Evolutionary conservation across 2,113 vertebrate genomes (phyloP), one percentile per base, ranked within the genome.

Genomic region (Oenanthe oenanthe): DNA sequence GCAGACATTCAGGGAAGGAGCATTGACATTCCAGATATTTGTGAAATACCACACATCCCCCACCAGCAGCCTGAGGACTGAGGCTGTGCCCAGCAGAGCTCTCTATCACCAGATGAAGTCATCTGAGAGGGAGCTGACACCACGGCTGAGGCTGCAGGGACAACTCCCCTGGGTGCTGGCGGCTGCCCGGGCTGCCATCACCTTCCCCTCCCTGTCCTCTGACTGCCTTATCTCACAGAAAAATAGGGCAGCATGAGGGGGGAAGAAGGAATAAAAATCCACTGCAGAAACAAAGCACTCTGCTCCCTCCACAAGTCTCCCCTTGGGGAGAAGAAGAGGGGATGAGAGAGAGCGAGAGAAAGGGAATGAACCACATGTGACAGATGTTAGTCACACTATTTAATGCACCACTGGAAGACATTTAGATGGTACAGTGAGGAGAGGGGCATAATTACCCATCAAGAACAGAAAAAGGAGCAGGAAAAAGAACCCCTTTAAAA

Each of bases 321-420:
- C 95, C 90, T 94, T 92, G 88, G 93, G 94, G 92, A 92, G 87
- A 51, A 81, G 75, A 89, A 94, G 82, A 96, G 85, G 71, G 92
- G 92, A 88, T 25, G 38, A 92, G 89, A 94, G 74, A 82, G 77
- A 73, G 70, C 4, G 61, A 92, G 91, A 95, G 77, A 82, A 91
- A 95, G 82, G 5, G 20, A 93, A 95, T 80, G 93, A 97, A 92
- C 85, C 95, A 95, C 94, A 88, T 93, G 92, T 97, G 95, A 96
- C 95, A 97, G 93, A 97, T 96, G 94, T 96, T 96, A 95, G 88
- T 93, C 94, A 84, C 88, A 88, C 93, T 95, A 83, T 96, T 96
- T 95, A 96, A 94, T 96, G 95, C 89, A 96, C 92, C 96, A 93
- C 95, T 94, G 92, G 94, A 96, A 97, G 94, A 96, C 90, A 94